These are phyloP conservation scores for Ecliptopera silaceata DNA, from an alignment of 2,888 invertebrate species.

Conservation along the genomic window DNA sequence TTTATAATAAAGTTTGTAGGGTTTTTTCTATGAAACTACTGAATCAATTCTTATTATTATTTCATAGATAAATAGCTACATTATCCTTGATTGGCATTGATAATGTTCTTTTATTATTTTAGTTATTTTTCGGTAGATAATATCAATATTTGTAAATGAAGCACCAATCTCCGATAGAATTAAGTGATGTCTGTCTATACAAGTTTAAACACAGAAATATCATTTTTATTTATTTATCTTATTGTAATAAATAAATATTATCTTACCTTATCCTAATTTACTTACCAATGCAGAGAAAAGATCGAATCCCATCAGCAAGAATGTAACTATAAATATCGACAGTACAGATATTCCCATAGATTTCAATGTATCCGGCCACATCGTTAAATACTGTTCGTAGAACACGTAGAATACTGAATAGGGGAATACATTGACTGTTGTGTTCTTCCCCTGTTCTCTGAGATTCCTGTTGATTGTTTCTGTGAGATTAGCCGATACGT, in stretches of 20 bases:
- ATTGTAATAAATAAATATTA: background rate
- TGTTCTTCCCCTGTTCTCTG: conserved; percentile 65
- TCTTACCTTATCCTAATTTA: background rate
- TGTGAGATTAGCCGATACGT: conserved; percentile 92
- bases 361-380: conserved; percentile 95
- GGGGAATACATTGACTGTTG: conserved; percentile 88
- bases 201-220: no score
- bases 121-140: no score
- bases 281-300: conserved; percentile 77
- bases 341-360: conserved; percentile 94
- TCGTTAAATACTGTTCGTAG: conserved; percentile 99
- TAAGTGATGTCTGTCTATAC: no score
- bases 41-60: no score
- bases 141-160: no score
- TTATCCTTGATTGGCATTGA: no score
- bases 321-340: conserved; percentile 97
- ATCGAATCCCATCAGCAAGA: conserved; percentile 96
- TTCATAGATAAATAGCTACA: no score
- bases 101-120: no score
- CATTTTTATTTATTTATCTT: no score
- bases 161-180: no score
- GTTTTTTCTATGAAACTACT: no score
- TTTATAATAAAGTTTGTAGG: no score
- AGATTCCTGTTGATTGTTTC: conserved; percentile 86
- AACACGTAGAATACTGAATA: conserved; percentile 99